A percentile compares a stretch with the other conserved stretches of the same genome.
Evolutionary conservation across 2,888 invertebrate species (phyloP).

Genomic region (Arge pagana): DNA sequence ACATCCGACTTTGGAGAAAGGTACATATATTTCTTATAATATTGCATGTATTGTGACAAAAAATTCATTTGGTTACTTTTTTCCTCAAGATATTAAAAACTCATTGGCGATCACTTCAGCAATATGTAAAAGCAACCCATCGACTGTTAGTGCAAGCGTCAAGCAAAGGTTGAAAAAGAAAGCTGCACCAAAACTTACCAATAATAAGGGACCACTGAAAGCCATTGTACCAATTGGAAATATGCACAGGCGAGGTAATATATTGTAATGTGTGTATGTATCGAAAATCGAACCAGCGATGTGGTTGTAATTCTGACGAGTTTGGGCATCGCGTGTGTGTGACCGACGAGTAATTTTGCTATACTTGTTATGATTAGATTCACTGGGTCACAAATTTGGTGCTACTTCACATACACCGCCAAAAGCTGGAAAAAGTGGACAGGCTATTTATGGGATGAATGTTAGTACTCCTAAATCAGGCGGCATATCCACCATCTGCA

Average conservation of each 20-base stretch:
- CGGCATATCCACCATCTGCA: conserved; percentile 19
- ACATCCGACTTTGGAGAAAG: no score
- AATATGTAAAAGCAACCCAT: conserved; percentile 3
- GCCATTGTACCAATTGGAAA: conserved; percentile 49
- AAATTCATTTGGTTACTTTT: background rate
- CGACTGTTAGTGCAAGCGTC: conserved; percentile 28
- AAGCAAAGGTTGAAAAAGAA: conserved; percentile 46
- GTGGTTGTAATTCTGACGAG: no score
- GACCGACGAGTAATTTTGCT: no score
- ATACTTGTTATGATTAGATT: no score
- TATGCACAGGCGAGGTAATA: conserved; percentile 48
- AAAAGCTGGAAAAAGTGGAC: conserved; percentile 18
- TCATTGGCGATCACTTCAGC: conserved; percentile 8
- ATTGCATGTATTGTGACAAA: no score
- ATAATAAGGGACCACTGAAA: conserved; percentile 52
- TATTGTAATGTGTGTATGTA: background rate
- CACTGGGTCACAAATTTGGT: no score
- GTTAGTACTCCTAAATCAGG: conserved; percentile 48
- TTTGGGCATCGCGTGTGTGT: no score
- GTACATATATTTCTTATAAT: no score
- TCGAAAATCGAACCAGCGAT: no score
- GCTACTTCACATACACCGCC: conserved; percentile 41
- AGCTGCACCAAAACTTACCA: conserved; percentile 27
- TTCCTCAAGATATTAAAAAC: background rate
- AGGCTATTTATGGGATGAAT: conserved; percentile 25